phyloP scores from a whole-genome alignment of 2,797 vertebrate genomes.

The Takifugu rubripes region DNA sequence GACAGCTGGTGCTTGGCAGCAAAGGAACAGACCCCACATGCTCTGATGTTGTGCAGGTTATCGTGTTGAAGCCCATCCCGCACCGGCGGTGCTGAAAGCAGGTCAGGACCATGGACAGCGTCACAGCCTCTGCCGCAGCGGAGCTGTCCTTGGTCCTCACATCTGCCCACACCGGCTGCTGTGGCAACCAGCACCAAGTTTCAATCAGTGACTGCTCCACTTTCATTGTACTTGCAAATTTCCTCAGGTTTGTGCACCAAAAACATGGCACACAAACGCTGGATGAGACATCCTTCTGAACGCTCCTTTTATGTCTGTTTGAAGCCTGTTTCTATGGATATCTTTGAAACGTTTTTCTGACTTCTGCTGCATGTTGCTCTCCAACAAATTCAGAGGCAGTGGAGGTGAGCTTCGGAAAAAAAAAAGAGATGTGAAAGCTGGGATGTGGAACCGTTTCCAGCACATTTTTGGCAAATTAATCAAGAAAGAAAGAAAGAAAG shows the following conservation, averaged over 20 bases:
- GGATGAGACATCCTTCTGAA: not conserved
- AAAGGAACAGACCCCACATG: too few relatives aligned
- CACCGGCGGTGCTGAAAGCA: not conserved
- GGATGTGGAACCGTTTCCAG: too few relatives aligned
- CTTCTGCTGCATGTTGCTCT: not conserved
- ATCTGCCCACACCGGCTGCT: not conserved
- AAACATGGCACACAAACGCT: not conserved
- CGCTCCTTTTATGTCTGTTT: not conserved
- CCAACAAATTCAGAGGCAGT: too few relatives aligned
- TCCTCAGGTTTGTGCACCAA: not conserved
- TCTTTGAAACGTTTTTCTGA: not conserved
- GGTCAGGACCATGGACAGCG: not conserved
- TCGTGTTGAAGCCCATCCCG: not conserved
- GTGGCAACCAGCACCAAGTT: not conserved
- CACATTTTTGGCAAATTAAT: too few relatives aligned
- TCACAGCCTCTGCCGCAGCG: not conserved
- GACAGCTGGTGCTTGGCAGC: too few relatives aligned
- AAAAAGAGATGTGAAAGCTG: too few relatives aligned
- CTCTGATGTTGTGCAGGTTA: too few relatives aligned
- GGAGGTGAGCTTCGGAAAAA: too few relatives aligned
- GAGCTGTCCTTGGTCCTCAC: slow-evolving; percentile 19
- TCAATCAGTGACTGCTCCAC: not conserved
- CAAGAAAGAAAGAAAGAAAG: too few relatives aligned
- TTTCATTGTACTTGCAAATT: not conserved
- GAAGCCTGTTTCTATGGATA: too few relatives aligned